A percentile compares a stretch with the other conserved stretches of the same genome.
phyloP scores from a whole-genome alignment of 2,797 vertebrate species.

The Pipistrellus pipistrellus region DNA sequence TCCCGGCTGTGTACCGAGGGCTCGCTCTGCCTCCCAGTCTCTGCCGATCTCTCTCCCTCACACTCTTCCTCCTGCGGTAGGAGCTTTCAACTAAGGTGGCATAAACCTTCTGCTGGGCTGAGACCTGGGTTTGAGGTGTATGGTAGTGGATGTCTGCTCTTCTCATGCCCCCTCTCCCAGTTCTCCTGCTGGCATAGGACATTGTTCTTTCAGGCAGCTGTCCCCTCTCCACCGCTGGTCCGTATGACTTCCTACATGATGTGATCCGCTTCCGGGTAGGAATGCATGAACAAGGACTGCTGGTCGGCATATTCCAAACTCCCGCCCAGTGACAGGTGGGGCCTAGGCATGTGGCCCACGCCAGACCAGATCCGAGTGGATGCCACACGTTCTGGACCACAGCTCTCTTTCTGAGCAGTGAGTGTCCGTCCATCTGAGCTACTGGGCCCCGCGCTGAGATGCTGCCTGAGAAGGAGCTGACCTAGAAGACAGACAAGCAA shows the following conservation, averaged over 20 bases:
- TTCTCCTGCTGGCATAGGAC: not conserved
- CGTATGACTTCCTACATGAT: not conserved
- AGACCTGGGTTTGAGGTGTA: not conserved
- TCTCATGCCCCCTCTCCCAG: too few species aligned
- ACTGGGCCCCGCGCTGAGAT: not conserved
- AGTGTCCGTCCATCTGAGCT: too few species aligned
- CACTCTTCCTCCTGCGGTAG: not conserved
- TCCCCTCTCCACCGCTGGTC: not conserved
- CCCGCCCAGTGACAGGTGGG: not conserved
- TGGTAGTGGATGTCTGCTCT: not conserved
- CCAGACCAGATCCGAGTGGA: not conserved
- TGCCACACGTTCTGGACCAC: not conserved
- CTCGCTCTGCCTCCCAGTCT: not conserved
- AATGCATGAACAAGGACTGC: not conserved
- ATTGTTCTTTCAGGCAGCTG: not conserved
- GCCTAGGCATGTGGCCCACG: too few species aligned
- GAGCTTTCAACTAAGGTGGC: too few species aligned
- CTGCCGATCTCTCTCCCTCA: not conserved
- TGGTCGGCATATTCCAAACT: accelerated
- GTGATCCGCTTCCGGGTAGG: not conserved
- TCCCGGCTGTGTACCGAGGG: accelerated
- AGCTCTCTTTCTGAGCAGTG: not conserved
- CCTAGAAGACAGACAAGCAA: not conserved
- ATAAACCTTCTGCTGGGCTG: not conserved
- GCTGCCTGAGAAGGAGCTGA: not conserved